Evolutionary conservation across 2,113 vertebrate species (phyloP), one percentile per base, ranked within the genome.

Genomic region (Coreoperca whiteheadi): DNA sequence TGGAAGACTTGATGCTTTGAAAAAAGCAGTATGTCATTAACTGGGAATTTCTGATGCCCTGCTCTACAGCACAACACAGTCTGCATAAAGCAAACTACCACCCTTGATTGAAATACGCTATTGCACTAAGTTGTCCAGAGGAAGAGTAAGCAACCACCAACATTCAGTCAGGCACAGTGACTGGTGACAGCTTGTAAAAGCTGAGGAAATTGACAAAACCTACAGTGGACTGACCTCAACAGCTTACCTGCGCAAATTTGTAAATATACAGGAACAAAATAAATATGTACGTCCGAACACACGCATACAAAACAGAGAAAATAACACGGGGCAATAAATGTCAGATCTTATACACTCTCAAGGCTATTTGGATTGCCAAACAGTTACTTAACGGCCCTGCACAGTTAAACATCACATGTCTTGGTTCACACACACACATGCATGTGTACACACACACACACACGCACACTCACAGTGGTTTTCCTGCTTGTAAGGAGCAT

Each of bases 181-280:
- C 82, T 86, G 53, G 53, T 77, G 83, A 81, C 77, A 86, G 82
- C 84, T 87, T 78, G 86, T 84, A 79, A 92, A 87, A 92, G 64
- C 76, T 69, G 71, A 61, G 66, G 16, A 87, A 88, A 89, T 74
- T 72, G 65, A 80, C 81, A 70, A 85, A 85, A 84, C 51, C 46
- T 48, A 70, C 83, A 2, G 59, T 69, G 43, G n/a, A 81, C 63
- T 74, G 65, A 78, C 81, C 32, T 81, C 54, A 83, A 73, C 28
- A 77, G 37, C 60, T n/a, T 51, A 87, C 64, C 68, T 79, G 54
- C 56, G 65, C 39, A 37, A 20, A 16, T 53, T 18, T 50, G 23
- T 41, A 72, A 69, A 88, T 60, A 77, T 46, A 74, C 48, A 65
- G 67, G n/a, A 37, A 78, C 18, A n/a, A 73, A 71, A 54, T 5